Evolutionary conservation across 2,888 invertebrate species (phyloP), one percentile per base, ranked within the genome.

Genomic region (Perdita meconis): DNA sequence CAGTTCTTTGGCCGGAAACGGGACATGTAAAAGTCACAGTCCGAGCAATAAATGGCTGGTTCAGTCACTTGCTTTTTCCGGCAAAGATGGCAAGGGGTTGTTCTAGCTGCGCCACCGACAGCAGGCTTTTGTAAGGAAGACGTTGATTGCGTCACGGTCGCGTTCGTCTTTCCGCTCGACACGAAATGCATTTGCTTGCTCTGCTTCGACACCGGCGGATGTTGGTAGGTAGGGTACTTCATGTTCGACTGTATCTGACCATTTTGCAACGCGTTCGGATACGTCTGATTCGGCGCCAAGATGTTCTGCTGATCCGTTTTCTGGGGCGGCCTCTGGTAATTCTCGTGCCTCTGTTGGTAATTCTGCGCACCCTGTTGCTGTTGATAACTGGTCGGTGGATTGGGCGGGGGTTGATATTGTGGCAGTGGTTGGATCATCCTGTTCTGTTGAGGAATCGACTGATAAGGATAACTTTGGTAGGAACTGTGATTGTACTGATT

Each of bases 21-120:
- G 79, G 97, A 97, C 96, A 98, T 96, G 90, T 98, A 98, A 93
- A 96, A 97, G 90, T 97, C 97, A 93, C 98, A 98, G 93, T 98
- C 97, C 60, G 95, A 94, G 92, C 98, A 98, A 91, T 98, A 98
- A 85, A 96, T 94, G 40, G 96, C 95, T 13, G 97, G 96, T 16
- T 96, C 95, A 59, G 94, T 94, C 19, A 97, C 96, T 79, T 95
- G 94, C 89, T 97, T 97, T 91, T 98, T 98, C 71, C 97, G 94
- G 92, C 98, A 98, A 86, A 98, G 94, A 92, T 97, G 96, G 92
- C 98, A 98, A 73, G 95, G 95, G 10, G 95, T 93, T 72, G 95
- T 95, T 86, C 95, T 94, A 22, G 93, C 47, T 12, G 65, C 2
- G 0, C 55, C 42, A 1, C 64, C 42, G 6, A 78, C 60, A 6